Evolutionary conservation across 2,113 vertebrate species (phyloP), one percentile per base, ranked within the genome.

Genomic region (Rhinoderma darwinii): DNA sequence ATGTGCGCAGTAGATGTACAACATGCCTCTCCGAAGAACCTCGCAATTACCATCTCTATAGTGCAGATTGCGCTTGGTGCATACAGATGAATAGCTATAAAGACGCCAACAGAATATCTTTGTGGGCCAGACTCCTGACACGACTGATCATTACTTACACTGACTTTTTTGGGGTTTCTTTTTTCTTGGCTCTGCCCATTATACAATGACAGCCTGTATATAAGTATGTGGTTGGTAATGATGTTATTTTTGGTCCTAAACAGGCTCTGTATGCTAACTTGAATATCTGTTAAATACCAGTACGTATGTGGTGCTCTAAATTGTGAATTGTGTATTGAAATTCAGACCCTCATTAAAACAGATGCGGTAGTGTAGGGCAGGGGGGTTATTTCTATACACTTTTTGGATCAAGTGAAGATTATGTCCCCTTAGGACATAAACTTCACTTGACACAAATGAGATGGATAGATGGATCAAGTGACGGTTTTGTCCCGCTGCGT

Each of bases 71-170:
- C 92, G 89, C 93, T 92, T 91, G 91, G 93, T 95, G 96, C 94
- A 96, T 97, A 96, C 96, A 95, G 96, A 97, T 95, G 94, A 91
- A 94, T 94, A 91, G 91, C 93, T 94, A 94, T 96, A 93, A 93
- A 94, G 94, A 89, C 90, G 78, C 93, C 95, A 95, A 95, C 92
- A 95, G 93, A 93, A 94, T 93, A 95, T 94, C 95, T 96, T 95
- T 96, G 95, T 96, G 93, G 94, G 91, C 91, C 95, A 95, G 94
- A 95, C 93, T 90, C 91, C 83, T 88, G 92, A 90, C 94, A 95
- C 15, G 17, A 22, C 41, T 0, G 12, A 70, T 66, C 54, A 35
- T 32, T 18, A 37, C 27, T 50, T 47, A 50, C 43, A 47, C 27
- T 66, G 27, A 72, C 32, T 83, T 51, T 51, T 37, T 14, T n/a